Base-by-base conservation (phyloP, 2,888 invertebrate genomes). In the Aporophyla nigra region DNA sequence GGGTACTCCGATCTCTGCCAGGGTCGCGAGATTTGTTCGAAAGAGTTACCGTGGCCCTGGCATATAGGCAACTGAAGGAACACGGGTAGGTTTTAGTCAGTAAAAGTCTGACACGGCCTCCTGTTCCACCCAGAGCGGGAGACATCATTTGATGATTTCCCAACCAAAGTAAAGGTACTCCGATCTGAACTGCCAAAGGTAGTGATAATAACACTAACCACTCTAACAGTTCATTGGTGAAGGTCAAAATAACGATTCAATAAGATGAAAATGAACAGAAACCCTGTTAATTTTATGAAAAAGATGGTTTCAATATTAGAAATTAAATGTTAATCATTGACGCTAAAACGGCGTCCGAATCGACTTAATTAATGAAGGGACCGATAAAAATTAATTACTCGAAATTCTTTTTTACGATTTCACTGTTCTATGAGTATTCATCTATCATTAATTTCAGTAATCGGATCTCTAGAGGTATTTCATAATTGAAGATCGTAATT, bases 401-500 rank as follows among this genome's bases (percentile, higher is more conserved):
- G 33, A 67, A 86, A 82, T 88, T 88, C 73, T 83, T 81, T 84
- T 87, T 87, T 85, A 84, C 74, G 82, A 86, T 89, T 88, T 80
- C 78, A 80, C 76, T 84, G 77, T 80, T 74, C 83, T 84, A 81
- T 83, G 82, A 80, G 80, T 83, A 84, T 86, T 81, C 87, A 77
- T 87, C 80, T 88, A 83, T 82, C 80, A 89, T 89, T 89, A 89
- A 89, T 88, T 87, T 82, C 77, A 79, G 82, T 88, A 89, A 87
- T 86, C 89, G 83, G 87, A 83, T 86, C 83, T 82, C 80, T 80
- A 81, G 79, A 83, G 87, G 80, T 80, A 86, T 85, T 86, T 83
- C 69, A 86, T 86, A 80, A 89, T 82, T 86, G 76, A 81, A 82
- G 78, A 78, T 81, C 74, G 68, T 72, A 75, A 83, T 83, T 82